phyloP scores from a whole-genome alignment of 2,797 vertebrate genomes.

The Acropternis orthonyx region DNA sequence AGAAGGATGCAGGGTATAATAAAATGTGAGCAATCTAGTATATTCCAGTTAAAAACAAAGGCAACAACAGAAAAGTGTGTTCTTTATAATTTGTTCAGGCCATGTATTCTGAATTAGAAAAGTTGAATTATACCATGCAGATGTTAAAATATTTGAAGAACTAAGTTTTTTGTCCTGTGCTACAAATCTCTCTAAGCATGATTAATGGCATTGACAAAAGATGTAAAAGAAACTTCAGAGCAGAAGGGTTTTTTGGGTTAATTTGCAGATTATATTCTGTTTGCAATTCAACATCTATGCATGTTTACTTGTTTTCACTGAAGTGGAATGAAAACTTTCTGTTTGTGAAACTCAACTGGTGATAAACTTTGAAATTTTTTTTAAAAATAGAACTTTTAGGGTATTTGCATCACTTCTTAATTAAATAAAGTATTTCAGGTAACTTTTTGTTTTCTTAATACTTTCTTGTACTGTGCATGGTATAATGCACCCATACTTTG shows the following conservation, averaged over 20 bases:
- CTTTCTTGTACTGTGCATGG: fast-evolving
- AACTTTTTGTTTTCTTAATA: neutral
- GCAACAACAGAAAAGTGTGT: neutral
- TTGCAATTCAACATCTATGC: neutral
- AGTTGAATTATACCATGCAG: neutral
- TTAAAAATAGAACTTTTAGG: neutral
- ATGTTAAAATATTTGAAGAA: neutral
- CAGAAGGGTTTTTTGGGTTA: fast-evolving
- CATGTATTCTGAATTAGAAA: neutral
- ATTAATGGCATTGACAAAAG: neutral
- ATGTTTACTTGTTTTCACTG: neutral
- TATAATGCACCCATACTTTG: neutral
- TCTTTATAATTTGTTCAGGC: neutral
- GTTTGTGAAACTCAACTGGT: neutral
- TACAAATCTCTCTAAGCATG: neutral
- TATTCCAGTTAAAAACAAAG: neutral
- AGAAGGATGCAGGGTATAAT: neutral
- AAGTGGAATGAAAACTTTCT: neutral
- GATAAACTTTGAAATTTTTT: neutral
- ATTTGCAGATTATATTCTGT: neutral
- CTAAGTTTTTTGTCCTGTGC: neutral
- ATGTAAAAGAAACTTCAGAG: neutral
- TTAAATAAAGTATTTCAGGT: neutral
- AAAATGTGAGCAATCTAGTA: neutral
- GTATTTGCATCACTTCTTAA: neutral